Conservation (phyloP, 2,797 vertebrate species). For the Antrozous pallidus region DNA sequence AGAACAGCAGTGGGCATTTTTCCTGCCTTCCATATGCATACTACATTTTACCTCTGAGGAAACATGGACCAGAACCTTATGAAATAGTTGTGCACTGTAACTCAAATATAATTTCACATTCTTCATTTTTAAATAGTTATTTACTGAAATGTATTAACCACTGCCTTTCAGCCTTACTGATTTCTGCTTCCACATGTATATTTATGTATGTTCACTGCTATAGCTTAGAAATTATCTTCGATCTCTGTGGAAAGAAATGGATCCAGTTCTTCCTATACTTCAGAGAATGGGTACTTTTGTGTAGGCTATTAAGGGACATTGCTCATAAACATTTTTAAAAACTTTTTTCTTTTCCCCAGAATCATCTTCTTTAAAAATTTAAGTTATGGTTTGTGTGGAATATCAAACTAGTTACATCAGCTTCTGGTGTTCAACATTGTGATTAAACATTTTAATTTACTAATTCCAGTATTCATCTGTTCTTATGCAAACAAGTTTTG, state of each 20-base stretch:
- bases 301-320: not conserved
- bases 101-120: not conserved
- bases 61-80: not conserved
- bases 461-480: not conserved
- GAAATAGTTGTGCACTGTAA: not conserved
- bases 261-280: not conserved
- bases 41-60: not conserved
- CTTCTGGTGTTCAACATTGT: not conserved
- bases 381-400: not conserved
- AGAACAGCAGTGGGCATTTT: not conserved
- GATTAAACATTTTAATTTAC: not conserved
- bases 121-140: not conserved
- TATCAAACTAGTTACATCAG: not conserved
- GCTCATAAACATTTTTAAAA: not conserved
- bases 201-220: not conserved
- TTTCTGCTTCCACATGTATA: not conserved
- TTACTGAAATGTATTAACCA: not conserved
- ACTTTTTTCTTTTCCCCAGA: not conserved
- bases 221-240: not conserved
- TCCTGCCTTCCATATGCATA: not conserved
- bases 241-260: not conserved
- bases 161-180: not conserved
- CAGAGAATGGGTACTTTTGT: not conserved
- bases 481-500: not conserved
- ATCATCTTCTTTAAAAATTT: not conserved